Evolutionary conservation across 2,888 invertebrate genomes (phyloP).

Genomic region (Anorthoa munda): DNA sequence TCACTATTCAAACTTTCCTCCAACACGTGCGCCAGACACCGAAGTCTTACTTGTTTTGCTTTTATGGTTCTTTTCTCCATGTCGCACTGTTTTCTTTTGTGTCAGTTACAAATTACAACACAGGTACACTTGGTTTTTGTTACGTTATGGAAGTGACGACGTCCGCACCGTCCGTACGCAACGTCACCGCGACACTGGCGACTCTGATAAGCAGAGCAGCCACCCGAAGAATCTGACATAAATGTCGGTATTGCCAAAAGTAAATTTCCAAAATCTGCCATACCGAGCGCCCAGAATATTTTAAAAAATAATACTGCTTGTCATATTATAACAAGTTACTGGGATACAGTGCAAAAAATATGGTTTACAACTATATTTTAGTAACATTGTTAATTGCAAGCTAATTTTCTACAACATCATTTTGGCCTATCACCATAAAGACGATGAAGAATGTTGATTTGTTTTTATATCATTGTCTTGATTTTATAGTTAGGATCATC

Average conservation of each 20-base stretch:
- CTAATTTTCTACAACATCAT: no score
- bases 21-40: not conserved
- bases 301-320: not conserved
- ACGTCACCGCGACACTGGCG: not conserved
- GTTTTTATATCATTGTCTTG: no score
- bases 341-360: no score
- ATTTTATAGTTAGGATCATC: no score
- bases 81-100: not conserved
- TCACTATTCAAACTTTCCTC: not conserved
- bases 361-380: no score
- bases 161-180: not conserved
- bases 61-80: not conserved
- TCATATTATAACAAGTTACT: no score
- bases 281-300: not conserved
- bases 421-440: no score
- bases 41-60: not conserved
- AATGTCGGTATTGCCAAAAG: constrained; percentile 10
- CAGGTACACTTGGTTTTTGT: not conserved
- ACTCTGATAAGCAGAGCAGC: not conserved
- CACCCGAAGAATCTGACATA: not conserved
- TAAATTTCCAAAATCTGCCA: constrained; percentile 1
- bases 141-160: not conserved
- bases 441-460: no score
- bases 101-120: no score
- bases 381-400: no score